Conservation (phyloP, 1,140 invertebrate genomes). For the Tribolium castaneum region DNA sequence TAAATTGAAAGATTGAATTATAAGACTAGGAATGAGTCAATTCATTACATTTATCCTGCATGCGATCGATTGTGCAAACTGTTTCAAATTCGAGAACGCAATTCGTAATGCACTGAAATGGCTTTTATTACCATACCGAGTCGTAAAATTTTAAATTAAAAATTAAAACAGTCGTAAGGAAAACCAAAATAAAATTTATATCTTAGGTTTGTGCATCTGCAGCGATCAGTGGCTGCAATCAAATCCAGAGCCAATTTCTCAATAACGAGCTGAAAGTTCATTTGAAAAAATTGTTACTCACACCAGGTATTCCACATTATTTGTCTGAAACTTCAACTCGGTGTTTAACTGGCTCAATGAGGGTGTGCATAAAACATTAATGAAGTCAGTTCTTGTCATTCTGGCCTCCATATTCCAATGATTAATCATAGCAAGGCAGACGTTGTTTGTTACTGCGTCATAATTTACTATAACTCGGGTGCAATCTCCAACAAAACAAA, state of each 20-base stretch:
- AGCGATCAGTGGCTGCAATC: not conserved
- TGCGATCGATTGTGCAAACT: not conserved
- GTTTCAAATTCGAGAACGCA: not conserved
- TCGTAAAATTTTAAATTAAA: not conserved
- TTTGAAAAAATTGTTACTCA: no score
- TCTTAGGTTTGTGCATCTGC: not conserved
- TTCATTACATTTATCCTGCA: slow-evolving; percentile 6
- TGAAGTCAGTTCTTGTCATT: slow-evolving; percentile 14
- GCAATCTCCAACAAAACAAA: not conserved
- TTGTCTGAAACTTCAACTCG: no score
- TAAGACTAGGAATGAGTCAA: slow-evolving; percentile 1
- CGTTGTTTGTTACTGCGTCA: slow-evolving; percentile 14
- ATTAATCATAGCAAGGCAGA: not conserved
- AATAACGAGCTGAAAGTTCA: not conserved
- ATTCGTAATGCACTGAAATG: not conserved
- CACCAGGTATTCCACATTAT: no score
- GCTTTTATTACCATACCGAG: not conserved
- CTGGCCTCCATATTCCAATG: slow-evolving; percentile 2
- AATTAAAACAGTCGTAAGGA: not conserved
- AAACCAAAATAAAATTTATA: not conserved
- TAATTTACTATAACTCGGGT: slow-evolving; percentile 3
- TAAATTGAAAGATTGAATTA: slow-evolving; percentile 26
- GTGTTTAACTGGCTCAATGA: not conserved
- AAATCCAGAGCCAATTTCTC: not conserved
- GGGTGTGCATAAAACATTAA: not conserved